Evolutionary conservation across 2,888 invertebrate species (phyloP), one percentile per base, ranked within the genome.

Genomic region (Spatulosminthurus flaviceps): DNA sequence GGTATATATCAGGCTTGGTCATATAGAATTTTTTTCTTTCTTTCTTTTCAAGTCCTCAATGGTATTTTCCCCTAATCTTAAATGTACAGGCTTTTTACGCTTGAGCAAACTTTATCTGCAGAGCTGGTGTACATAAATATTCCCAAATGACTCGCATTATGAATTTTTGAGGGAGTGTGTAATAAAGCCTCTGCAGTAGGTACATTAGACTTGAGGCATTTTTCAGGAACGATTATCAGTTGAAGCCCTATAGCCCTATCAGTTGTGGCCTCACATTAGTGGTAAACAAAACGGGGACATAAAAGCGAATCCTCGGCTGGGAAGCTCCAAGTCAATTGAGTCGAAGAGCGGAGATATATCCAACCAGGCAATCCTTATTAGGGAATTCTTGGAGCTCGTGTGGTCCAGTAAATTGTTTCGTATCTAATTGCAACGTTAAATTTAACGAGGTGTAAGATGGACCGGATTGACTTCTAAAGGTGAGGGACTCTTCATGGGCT

Each of bases 361-460:
- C 51, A 51, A 19, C 51, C 51, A 51, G 51, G 64, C 64, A 22
- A 22, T 22, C 74, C 74, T 74, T 74, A 74, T 74, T 74, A 74
- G 64, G 61, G 60, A 60, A 61, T 74, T 61, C 61, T 61, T 61
- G 0, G 11, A 60, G 19, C 61, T 74, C 74, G 74, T 61, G 74
- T 74, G 61, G 74, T 74, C 61, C 26, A 51, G 51, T 42, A 51
- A 51, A 51, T 26, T 19, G 24, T 26, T n/a, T n/a, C 16, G 74
- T 51, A 74, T 64, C 74, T 72, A 72, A 72, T 72, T 72, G 72
- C 72, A 72, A 72, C 72, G 72, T 77, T 77, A 77, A 26, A 77
- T 78, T 78, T 78, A 71, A 78, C 78, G 78, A 78, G 78, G 78
- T 78, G 78, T 72, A 72, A 78, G 78, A 72, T 61, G 4, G 74